Conservation (phyloP, 2,888 invertebrate genomes). For the Seira musarum region DNA sequence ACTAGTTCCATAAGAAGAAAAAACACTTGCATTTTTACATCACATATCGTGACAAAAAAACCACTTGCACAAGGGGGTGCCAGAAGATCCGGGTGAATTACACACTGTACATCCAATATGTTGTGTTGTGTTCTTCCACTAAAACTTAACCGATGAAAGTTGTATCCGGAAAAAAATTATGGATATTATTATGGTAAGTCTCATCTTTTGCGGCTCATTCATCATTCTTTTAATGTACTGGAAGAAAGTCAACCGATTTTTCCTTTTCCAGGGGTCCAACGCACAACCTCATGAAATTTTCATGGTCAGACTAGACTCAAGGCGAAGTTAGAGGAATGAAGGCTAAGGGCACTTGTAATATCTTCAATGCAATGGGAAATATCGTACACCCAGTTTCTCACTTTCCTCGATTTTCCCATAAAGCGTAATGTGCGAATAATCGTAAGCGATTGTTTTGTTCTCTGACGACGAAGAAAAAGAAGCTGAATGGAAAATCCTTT, state of each 20-base stretch:
- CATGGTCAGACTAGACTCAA: slow-evolving; percentile 44
- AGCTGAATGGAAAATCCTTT: not conserved
- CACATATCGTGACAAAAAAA: not conserved
- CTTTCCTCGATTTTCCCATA: slow-evolving; percentile 11
- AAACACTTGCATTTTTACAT: not conserved
- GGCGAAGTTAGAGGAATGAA: slow-evolving; percentile 28
- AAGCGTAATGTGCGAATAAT: not conserved
- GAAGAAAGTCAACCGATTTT: slow-evolving; percentile 49
- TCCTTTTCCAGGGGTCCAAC: not conserved
- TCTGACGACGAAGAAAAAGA: not conserved
- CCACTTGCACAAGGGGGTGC: not conserved
- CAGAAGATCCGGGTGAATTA: not conserved
- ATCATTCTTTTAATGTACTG: slow-evolving; percentile 56
- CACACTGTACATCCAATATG: not conserved
- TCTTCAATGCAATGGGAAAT: not conserved
- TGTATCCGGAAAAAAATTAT: not conserved
- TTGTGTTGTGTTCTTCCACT: not conserved
- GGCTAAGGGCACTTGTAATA: slow-evolving; percentile 32
- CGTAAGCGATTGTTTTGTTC: not conserved
- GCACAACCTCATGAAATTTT: slow-evolving; percentile 43
- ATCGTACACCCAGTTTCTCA: not conserved
- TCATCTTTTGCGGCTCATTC: slow-evolving; percentile 36
- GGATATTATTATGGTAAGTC: not conserved
- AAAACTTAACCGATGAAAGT: not conserved
- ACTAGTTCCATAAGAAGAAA: not conserved